Conservation (phyloP, 2,113 vertebrate genomes). For the Ursus arctos region DNA sequence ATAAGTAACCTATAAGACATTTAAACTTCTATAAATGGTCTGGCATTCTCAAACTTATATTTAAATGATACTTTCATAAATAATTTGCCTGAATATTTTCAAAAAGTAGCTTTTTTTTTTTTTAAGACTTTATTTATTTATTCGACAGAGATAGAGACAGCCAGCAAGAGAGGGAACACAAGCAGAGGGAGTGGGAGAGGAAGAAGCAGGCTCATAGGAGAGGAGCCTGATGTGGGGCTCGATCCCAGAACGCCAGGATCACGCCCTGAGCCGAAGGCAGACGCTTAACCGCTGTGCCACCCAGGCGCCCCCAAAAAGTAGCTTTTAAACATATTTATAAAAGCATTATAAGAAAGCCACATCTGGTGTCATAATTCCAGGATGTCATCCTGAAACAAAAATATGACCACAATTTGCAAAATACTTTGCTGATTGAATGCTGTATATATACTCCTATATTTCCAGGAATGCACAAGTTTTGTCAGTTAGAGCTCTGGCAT, state of each 20-base stretch:
- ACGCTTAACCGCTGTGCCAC: too few species aligned
- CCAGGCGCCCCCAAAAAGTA: not conserved
- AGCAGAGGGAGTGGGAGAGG: too few species aligned
- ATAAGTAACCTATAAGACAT: not conserved
- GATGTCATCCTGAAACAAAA: slow-evolving; percentile 4
- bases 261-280: too few species aligned
- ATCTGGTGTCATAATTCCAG: not conserved
- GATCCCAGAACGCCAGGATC: too few species aligned
- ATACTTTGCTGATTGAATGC: not conserved
- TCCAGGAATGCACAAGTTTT: slow-evolving; percentile 64
- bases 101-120: not conserved
- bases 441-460: not conserved
- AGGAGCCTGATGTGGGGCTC: too few species aligned
- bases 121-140: too few species aligned
- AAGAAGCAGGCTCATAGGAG: too few species aligned
- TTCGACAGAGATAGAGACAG: too few species aligned
- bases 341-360: not conserved
- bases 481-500: slow-evolving; percentile 64
- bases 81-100: not conserved
- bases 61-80: not conserved
- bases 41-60: not conserved
- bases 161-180: too few species aligned
- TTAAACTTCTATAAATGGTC: not conserved
- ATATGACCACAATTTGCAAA: not conserved
- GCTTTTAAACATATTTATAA: not conserved